phyloP scores from a whole-genome alignment of 2,888 invertebrate species.

The Mellilla xanthometata region DNA sequence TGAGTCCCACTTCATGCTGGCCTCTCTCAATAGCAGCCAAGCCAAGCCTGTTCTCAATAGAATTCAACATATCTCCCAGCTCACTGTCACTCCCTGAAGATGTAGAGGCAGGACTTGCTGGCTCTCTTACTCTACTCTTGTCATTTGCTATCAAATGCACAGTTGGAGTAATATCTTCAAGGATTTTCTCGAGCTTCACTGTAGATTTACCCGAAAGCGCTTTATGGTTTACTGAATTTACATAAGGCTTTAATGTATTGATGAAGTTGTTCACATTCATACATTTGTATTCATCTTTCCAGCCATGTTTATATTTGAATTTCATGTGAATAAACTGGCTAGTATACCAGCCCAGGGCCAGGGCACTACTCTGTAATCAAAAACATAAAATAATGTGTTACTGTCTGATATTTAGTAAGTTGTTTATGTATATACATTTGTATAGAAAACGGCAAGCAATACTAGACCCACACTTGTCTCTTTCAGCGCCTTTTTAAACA shows the following conservation, averaged over 20 bases:
- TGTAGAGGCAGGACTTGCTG: constrained; percentile 27
- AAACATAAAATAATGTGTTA: not conserved
- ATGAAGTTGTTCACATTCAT: constrained; percentile 43
- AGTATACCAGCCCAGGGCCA: constrained; percentile 85
- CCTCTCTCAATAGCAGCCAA: constrained; percentile 83
- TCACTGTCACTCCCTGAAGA: constrained; percentile 56
- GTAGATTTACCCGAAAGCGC: constrained; percentile 41
- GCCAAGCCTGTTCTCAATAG: constrained; percentile 83
- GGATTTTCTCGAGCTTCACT: constrained; percentile 48
- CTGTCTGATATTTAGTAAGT: constrained; percentile 26
- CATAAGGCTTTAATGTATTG: constrained; percentile 49
- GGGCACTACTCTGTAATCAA: constrained; percentile 77
- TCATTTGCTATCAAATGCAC: constrained; percentile 71
- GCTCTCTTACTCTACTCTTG: constrained; percentile 34
- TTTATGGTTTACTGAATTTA: constrained; percentile 44
- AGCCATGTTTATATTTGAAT: constrained; percentile 40
- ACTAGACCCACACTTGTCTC: too few relatives aligned
- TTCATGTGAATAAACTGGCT: constrained; percentile 80
- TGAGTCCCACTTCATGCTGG: constrained; percentile 77
- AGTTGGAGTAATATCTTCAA: constrained; percentile 51
- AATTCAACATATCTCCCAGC: constrained; percentile 80
- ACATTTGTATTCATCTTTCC: constrained; percentile 37
- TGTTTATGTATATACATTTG: too few relatives aligned
- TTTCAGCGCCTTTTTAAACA: too few relatives aligned
- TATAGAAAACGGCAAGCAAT: constrained; percentile 52